Conservation (phyloP, 2,888 invertebrate genomes). For the Dinocampus coccinellae region DNA sequence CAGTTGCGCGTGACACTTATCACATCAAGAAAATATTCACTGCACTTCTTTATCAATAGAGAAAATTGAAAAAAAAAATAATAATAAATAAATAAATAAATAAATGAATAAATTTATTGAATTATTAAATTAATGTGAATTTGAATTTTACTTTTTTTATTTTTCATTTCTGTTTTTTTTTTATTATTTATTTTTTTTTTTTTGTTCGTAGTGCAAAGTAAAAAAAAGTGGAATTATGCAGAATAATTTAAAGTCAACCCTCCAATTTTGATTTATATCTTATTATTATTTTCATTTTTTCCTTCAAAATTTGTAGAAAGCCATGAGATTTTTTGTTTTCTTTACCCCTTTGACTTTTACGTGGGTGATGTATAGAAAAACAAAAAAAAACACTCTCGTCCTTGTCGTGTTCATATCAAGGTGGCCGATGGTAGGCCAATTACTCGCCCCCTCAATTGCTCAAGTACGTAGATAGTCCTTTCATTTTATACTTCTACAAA, state of each 20-base stretch:
- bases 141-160: no score
- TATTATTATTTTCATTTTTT: not conserved
- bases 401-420: conserved; percentile 23
- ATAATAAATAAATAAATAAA: no score
- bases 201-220: no score
- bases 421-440: conserved; percentile 38
- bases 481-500: conserved; percentile 21
- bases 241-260: not conserved
- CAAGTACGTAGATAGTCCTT: conserved; percentile 32
- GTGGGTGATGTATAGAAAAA: not conserved
- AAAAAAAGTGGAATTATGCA: not conserved
- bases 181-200: no score
- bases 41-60: no score
- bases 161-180: no score
- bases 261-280: no score
- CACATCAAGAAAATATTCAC: no score
- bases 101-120: no score
- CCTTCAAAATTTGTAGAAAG: not conserved
- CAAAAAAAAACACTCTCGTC: not conserved
- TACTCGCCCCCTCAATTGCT: conserved; percentile 41
- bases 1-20: not conserved
- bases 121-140: no score
- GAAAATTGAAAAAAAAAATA: no score
- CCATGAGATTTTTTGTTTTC: conserved; percentile 4
- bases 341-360: conserved; percentile 20